A percentile compares a stretch with the other conserved stretches of the same genome.
Evolutionary conservation across 2,113 vertebrate genomes (phyloP).

Genomic region (Pelodiscus sinensis): DNA sequence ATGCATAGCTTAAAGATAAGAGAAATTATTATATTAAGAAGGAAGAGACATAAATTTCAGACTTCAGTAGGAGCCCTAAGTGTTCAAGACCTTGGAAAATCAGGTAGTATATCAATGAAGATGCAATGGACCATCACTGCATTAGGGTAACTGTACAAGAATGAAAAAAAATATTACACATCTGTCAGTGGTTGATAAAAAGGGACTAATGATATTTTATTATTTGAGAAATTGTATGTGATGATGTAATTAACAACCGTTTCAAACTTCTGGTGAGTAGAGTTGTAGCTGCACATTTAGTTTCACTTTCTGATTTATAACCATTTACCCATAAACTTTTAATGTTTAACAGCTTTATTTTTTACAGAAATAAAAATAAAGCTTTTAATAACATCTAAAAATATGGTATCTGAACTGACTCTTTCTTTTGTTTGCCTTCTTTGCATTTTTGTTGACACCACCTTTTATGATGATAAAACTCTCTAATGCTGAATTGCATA

Average conservation of each 20-base stretch:
- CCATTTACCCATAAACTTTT: not conserved
- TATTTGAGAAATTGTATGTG: not conserved
- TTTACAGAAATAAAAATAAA: not conserved
- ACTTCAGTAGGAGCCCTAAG: not conserved
- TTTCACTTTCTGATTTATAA: not conserved
- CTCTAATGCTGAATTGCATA: not conserved
- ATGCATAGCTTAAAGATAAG: not conserved
- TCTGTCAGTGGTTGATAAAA: not conserved
- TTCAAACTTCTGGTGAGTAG: not conserved
- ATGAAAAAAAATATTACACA: not conserved
- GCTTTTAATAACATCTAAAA: not conserved
- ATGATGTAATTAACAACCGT: not conserved
- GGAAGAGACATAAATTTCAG: not conserved
- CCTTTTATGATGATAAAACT: not conserved
- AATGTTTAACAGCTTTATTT: not conserved
- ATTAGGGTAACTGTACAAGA: conserved; percentile 9
- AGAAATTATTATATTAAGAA: not conserved
- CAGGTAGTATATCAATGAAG: conserved; percentile 2
- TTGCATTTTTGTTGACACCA: not conserved
- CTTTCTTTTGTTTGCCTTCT: accelerated
- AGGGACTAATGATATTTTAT: not conserved
- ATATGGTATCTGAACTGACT: not conserved
- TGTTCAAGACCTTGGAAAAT: conserved; percentile 21
- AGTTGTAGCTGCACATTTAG: not conserved
- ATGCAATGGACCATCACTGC: not conserved